Base-by-base conservation (phyloP, 1,140 invertebrate genomes). In the Pseudomyrmex sp. region DNA sequence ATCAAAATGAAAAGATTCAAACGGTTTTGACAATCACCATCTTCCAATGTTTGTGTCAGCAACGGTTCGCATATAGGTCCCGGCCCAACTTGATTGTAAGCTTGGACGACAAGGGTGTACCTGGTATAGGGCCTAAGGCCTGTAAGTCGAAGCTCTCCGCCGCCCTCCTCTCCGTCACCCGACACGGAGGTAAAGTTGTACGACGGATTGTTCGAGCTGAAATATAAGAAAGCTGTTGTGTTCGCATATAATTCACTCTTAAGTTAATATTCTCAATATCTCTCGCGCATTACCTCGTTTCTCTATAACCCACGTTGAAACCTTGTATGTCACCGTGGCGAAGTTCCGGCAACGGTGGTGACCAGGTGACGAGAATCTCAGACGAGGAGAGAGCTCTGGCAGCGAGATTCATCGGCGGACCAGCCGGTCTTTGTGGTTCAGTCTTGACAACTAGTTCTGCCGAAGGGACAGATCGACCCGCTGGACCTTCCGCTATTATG, bases 51-150 rank as follows among this genome's bases (percentile, higher is more conserved):
- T 89, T 97, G 96, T 0, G 97, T 96, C 0, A 96, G 95, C 0
- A 96, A 95, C 59, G 97, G 96, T 66, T 97, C 96, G 0, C 97
- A 97, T 0, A 97, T 93, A 2, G 98, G 98, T 44, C 98, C 97
- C 1, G 96, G 95, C 12, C 98, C 98, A 66, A 97, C 96, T 90
- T 97, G 96, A 94, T 98, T 99, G 92, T 97, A 98, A 1, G 98
- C 97, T 92, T 98, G 97, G 58, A 98, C 96, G 48, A 98, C 96
- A 13, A 98, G 95, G 2, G 96, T 96, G 89, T 98, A 98, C 74
- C 96, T 95, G 0, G 97, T 97, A 90, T 97, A 98, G 85, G 98
- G 97, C 65, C 96, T 94, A 48, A 98, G 93, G 18, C 95, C 96
- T 12, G 95, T 95, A 5, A 97, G 92, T 54, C 96, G 92, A 20